Base-by-base conservation (phyloP, 2,113 vertebrate species). In the Lontra canadensis region DNA sequence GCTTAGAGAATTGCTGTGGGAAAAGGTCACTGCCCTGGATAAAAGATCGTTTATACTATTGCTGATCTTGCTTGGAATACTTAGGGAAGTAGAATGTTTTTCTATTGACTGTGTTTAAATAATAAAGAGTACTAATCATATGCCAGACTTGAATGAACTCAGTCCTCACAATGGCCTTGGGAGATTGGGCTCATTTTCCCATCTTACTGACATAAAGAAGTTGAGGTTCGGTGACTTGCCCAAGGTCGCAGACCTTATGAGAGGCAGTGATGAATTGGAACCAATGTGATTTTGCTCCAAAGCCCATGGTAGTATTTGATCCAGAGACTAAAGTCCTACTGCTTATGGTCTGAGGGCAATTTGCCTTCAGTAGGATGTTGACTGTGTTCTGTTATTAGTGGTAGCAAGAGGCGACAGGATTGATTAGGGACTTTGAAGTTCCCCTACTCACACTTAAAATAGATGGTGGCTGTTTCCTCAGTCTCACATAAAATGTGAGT, bases 1-100 rank as follows among this genome's bases (percentile, higher is more conserved):
- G 90, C 23, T 83, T 87, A 57, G 83, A 94, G 82, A 57, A 80
- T 87, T 96, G 49, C 65, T 69, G n/a, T 88, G 21, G 59, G 49
- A 79, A 42, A 47, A 44, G 34, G 10, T 21, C 21, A 31, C 85
- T 94, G 76, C 15, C 36, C 52, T 63, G 31, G 23, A 34, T 80
- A 57, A 74, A 61, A 96, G 61, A 52, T 44, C 49, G 8, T 89
- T 89, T 59, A 59, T 93, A 76, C 23, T 79, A 80, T 36, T 94
- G 34, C 29, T 95, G 20, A 82, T 81, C 94, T 26, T 86, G 67
- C 69, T 85, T 88, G 67, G 92, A 84, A 88, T 74, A 67, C 25
- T 74, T 44, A 73, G 1, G 63, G 79, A 80, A 88, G 29, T 89
- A 73, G 39, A 39, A 25, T 34, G 0, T 21, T 25, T 88, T 80